A percentile compares a stretch with the other conserved stretches of the same genome.
Conservation (phyloP, 2,113 vertebrate genomes). For the Hyaena hyaena region DNA sequence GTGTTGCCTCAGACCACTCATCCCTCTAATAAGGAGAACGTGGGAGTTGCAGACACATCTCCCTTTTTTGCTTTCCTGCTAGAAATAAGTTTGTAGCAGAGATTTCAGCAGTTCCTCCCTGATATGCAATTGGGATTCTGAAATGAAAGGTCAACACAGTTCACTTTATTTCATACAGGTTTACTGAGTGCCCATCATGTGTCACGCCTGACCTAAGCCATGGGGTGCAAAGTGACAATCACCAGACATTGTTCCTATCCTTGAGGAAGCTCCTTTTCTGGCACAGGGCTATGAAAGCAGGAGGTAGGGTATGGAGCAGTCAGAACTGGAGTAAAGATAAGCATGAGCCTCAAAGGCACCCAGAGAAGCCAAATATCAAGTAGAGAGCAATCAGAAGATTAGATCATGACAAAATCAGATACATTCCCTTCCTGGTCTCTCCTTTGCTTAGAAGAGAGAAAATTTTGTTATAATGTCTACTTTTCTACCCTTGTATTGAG, state of each 20-base stretch:
- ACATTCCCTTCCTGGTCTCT: neutral
- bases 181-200: neutral
- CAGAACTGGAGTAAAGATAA: neutral
- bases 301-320: neutral
- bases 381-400: rapidly evolving
- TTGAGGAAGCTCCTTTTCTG: neutral
- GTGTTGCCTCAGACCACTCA: neutral
- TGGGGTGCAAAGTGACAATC: neutral
- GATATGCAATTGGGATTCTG: neutral
- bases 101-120: neutral
- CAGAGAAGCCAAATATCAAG: neutral
- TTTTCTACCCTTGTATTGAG: neutral
- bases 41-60: neutral
- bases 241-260: neutral
- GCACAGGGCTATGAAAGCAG: neutral
- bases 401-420: rapidly evolving
- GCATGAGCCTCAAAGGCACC: neutral
- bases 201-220: neutral
- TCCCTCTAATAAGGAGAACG: neutral
- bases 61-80: neutral
- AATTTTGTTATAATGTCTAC: neutral
- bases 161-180: neutral
- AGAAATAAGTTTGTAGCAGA: neutral
- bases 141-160: neutral
- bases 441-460: neutral